Percentiles rank a stretch among this genome's conserved stretches.
Conservation (phyloP, 2,797 vertebrate species). For the Botia almorhae region DNA sequence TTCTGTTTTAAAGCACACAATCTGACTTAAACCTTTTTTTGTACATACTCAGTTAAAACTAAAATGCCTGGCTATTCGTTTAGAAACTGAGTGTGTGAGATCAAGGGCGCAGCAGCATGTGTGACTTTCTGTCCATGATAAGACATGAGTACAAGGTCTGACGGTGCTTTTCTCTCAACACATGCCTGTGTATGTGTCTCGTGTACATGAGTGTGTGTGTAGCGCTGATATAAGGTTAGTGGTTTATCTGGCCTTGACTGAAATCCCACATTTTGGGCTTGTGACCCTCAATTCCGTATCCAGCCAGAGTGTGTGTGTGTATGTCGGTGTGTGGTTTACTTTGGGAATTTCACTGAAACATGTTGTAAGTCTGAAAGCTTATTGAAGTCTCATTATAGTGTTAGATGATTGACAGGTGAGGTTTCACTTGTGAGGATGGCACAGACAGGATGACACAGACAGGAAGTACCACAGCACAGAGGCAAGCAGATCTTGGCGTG, state of each 20-base stretch:
- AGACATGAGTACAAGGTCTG: constrained; percentile 82
- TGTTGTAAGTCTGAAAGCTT: not conserved
- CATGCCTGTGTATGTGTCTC: constrained; percentile 52
- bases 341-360: not conserved
- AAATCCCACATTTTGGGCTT: not conserved
- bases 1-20: not conserved
- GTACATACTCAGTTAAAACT: not conserved
- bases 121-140: constrained; percentile 74
- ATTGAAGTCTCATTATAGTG: not conserved
- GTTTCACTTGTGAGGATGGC: not conserved
- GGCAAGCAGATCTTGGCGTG: constrained; percentile 31
- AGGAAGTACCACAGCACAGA: constrained; percentile 37
- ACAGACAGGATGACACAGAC: constrained; percentile 16
- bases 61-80: no score
- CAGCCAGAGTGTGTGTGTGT: constrained; percentile 27
- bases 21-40: not conserved
- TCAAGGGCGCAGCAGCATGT: constrained; percentile 82
- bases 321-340: not conserved
- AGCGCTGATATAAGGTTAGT: constrained; percentile 37
- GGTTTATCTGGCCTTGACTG: constrained; percentile 56
- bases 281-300: constrained; percentile 5
- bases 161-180: constrained; percentile 65
- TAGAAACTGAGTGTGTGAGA: constrained; percentile 17
- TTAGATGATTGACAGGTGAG: constrained; percentile 27
- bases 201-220: constrained; percentile 68